A percentile compares a stretch with the other conserved stretches of the same genome.
These are phyloP conservation scores for Metopolophium dirhodum DNA, from an alignment of 1,140 invertebrate species.

Conservation along the genomic window DNA sequence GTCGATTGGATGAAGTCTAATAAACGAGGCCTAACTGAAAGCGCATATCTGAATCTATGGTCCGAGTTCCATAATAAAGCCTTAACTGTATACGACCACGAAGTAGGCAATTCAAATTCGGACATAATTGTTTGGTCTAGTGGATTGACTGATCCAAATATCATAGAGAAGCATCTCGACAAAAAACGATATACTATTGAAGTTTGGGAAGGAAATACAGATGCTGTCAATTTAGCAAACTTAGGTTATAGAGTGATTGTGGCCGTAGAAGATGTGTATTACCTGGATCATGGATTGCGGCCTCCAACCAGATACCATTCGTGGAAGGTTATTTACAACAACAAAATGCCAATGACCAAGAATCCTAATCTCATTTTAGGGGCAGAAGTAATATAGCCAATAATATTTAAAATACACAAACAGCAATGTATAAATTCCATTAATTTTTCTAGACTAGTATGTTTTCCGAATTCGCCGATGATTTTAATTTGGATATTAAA, in stretches of 20 bases:
- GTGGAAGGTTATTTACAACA: conserved; percentile 74
- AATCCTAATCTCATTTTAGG: background rate
- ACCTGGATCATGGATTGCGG: conserved; percentile 84
- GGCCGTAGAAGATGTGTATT: conserved; percentile 80
- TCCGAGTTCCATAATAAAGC: conserved; percentile 69
- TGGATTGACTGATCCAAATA: conserved; percentile 71
- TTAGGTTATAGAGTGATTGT: conserved; percentile 75
- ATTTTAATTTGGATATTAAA: conserved; percentile 71
- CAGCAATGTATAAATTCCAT: background rate
- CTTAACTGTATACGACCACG: conserved; percentile 63
- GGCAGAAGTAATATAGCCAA: conserved; percentile 22
- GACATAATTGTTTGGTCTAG: conserved; percentile 77
- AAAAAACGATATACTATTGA: conserved; percentile 74
- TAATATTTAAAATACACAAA: background rate
- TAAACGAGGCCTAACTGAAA: conserved; percentile 66
- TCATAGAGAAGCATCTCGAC: conserved; percentile 71
- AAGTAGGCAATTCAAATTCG: conserved; percentile 62
- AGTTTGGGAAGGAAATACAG: conserved; percentile 74
- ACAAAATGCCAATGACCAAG: conserved; percentile 63
- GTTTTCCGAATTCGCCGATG: conserved; percentile 80
- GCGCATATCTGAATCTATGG: conserved; percentile 75
- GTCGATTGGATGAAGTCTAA: conserved; percentile 68
- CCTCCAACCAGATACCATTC: conserved; percentile 73
- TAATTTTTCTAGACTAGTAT: conserved; percentile 63
- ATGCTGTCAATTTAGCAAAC: conserved; percentile 67